A percentile compares a stretch with the other conserved stretches of the same genome.
These are phyloP conservation scores for Mareca strepera DNA, from an alignment of 2,797 vertebrate species.

Conservation along the genomic window DNA sequence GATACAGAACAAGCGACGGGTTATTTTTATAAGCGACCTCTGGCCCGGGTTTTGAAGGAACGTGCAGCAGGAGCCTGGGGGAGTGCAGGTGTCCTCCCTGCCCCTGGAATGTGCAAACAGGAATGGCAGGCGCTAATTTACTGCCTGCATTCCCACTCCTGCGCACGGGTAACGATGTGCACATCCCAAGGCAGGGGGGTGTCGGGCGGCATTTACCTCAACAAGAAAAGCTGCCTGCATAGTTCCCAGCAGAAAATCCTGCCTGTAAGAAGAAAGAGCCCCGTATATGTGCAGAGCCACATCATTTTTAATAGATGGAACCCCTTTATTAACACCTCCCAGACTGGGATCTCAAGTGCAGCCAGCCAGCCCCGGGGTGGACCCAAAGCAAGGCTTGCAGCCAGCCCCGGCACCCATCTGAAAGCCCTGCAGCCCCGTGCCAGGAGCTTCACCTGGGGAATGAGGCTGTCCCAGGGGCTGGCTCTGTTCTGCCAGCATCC, in stretches of 20 bases:
- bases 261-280: not conserved
- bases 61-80: conserved; percentile 38
- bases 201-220: not conserved
- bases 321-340: not conserved
- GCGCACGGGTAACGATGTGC: not conserved
- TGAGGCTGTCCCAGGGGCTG: not conserved
- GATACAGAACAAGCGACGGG: not conserved
- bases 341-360: not conserved
- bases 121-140: conserved; percentile 59
- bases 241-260: not conserved
- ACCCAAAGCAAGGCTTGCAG: not conserved
- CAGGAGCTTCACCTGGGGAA: not conserved
- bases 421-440: not conserved
- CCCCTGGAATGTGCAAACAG: conserved; percentile 61
- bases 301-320: not conserved
- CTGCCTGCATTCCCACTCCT: conserved; percentile 46
- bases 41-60: conserved; percentile 33
- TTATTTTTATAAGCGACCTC: not conserved
- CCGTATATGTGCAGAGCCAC: fast-evolving
- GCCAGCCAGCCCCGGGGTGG: not conserved
- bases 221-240: not conserved
- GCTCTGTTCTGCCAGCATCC: not conserved
- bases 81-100: conserved; percentile 57
- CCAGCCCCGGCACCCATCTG: not conserved
- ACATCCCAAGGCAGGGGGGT: conserved; percentile 45